Evolutionary conservation across 2,113 vertebrate genomes (phyloP).

Genomic region (Anolis carolinensis): DNA sequence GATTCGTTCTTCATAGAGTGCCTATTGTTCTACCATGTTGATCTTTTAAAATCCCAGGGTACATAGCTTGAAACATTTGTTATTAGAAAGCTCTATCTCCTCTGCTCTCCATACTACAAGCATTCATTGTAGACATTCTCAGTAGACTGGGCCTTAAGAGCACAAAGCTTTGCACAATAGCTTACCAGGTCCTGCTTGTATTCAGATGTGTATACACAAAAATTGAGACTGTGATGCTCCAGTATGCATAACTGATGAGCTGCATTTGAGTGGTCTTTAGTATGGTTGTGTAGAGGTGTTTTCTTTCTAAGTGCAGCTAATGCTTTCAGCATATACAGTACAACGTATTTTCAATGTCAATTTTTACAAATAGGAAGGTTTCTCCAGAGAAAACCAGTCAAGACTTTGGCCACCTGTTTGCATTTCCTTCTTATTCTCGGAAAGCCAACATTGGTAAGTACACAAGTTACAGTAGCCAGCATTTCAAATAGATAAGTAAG

Average conservation of each 20-base stretch:
- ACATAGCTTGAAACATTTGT: neutral
- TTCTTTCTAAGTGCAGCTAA: neutral
- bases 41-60: neutral
- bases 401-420: constrained; percentile 80
- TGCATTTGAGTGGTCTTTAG: neutral
- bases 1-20: neutral
- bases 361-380: constrained; percentile 72
- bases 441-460: constrained; percentile 90
- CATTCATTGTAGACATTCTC: neutral
- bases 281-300: neutral
- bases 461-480: neutral
- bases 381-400: constrained; percentile 82
- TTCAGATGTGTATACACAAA: neutral
- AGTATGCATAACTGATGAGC: neutral
- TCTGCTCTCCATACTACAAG: neutral
- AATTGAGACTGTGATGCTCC: neutral
- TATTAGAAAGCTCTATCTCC: neutral
- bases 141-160: neutral
- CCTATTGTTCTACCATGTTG: neutral
- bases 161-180: neutral
- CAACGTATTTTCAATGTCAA: constrained; percentile 34
- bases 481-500: neutral
- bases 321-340: neutral
- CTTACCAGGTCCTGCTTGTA: neutral
- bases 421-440: constrained; percentile 84